Evolutionary conservation across 2,888 invertebrate species (phyloP).

Genomic region (Heliconius hortense): DNA sequence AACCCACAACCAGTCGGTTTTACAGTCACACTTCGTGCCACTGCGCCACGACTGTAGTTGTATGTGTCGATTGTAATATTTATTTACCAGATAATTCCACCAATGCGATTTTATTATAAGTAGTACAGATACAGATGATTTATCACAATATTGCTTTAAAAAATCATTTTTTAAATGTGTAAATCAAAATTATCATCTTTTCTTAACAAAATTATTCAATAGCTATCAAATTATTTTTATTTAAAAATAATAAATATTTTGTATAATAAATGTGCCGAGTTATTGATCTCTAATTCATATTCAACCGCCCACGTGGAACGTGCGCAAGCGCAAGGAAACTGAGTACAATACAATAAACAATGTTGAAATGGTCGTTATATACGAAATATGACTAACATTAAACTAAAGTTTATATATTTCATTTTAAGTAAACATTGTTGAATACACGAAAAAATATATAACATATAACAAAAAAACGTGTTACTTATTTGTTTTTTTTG

Average conservation of each 20-base stretch:
- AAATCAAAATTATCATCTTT: background rate
- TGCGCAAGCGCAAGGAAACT: slow-evolving; percentile 13
- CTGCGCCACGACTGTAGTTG: too few relatives aligned
- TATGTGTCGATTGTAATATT: too few relatives aligned
- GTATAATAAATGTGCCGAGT: background rate
- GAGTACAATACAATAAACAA: slow-evolving; percentile 7
- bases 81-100: too few relatives aligned
- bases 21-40: too few relatives aligned
- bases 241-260: background rate
- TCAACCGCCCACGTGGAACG: slow-evolving; percentile 3
- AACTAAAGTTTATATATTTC: background rate
- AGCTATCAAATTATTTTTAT: background rate
- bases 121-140: too few relatives aligned
- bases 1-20: too few relatives aligned
- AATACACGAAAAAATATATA: background rate
- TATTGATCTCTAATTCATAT: slow-evolving; percentile 1
- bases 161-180: background rate
- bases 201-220: background rate
- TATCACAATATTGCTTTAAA: too few relatives aligned
- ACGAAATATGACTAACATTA: background rate
- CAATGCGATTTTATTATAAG: too few relatives aligned
- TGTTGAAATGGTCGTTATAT: slow-evolving; percentile 3
- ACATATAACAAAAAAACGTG: background rate
- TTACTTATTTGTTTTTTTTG: background rate
- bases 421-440: background rate